Evolutionary conservation across 2,888 invertebrate genomes (phyloP).

Genomic region (Hymenopus coronatus): DNA sequence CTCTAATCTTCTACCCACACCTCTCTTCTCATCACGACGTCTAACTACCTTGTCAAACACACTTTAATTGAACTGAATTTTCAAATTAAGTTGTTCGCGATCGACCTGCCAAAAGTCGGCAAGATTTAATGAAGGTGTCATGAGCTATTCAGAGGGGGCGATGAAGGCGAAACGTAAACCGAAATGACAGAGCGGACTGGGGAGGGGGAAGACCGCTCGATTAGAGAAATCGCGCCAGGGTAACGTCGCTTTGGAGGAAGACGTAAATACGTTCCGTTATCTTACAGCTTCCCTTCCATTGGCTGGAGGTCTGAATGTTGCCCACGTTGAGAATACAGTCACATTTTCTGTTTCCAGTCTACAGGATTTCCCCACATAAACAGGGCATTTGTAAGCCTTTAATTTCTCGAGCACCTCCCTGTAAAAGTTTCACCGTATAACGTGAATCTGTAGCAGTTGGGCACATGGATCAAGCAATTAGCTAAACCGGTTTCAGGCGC

Average conservation of each 20-base stretch:
- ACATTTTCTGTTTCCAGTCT: too few relatives aligned
- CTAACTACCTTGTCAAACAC: slow-evolving; percentile 18
- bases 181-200: not conserved
- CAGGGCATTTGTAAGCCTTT: too few relatives aligned
- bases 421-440: too few relatives aligned
- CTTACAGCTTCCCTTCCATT: too few relatives aligned
- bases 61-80: slow-evolving; percentile 16
- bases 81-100: slow-evolving; percentile 17
- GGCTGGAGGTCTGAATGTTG: too few relatives aligned
- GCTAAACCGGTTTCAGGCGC: too few relatives aligned
- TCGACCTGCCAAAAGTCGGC: slow-evolving; percentile 17
- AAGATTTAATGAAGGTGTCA: not conserved
- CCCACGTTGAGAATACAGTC: too few relatives aligned
- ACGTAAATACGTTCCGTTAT: not conserved
- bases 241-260: not conserved
- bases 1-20: not conserved
- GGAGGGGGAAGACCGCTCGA: not conserved
- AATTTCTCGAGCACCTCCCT: too few relatives aligned
- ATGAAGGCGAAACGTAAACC: not conserved
- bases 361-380: too few relatives aligned
- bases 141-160: not conserved
- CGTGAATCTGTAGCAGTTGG: too few relatives aligned
- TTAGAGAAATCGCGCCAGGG: not conserved
- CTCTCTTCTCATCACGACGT: not conserved
- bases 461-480: too few relatives aligned